Base-by-base conservation (phyloP, 2,797 vertebrate species). In the Epinephelus awoara region DNA sequence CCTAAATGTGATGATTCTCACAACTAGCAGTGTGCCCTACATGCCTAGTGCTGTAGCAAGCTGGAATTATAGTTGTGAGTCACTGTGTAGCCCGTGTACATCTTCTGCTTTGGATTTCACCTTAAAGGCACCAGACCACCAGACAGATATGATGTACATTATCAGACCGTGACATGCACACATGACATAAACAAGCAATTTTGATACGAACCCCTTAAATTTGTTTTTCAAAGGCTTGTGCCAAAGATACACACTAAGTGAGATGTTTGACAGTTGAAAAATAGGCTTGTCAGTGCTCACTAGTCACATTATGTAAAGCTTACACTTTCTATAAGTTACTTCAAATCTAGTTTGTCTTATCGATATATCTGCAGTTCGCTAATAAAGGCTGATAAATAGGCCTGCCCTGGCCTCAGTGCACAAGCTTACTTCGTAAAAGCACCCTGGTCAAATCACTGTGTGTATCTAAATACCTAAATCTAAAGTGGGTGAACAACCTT, bases 31-130 rank as follows among this genome's bases (percentile, higher is more conserved):
- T 34, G 38, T 34, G 50, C 63, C 46, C 46, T 58, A 23, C 46
- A 58, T 40, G 13, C 49, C 27, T 23, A 23, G 29, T 66, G 19
- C 67, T 67, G 47, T 40, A 56, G 49, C 29, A 71, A 65, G 44
- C 19, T 46, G 34, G 56, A 55, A 23, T 61, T 51, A 72, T 55
- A 25, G 18, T 27, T 13, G 34, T 52, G 29, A 25, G 9, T 42
- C 50, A 64, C 17, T 8, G 25, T n/a, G 23, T 34, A 18, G 21
- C 14, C 17, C 4, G 62, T 13, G 23, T 34, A 19, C 51, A 15
- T 54, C 14, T 19, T 25, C 51, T 52, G 11, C 11, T 5, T 54
- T 23, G 21, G 51, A 54, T 23, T 25, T 23, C 21, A 23, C 51
- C 10, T 54, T 6, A 6, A 7, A 6, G 2, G 49, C 49, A 50